Conservation (phyloP, 2,113 vertebrate genomes). For the Andinoacara biseriatus region DNA sequence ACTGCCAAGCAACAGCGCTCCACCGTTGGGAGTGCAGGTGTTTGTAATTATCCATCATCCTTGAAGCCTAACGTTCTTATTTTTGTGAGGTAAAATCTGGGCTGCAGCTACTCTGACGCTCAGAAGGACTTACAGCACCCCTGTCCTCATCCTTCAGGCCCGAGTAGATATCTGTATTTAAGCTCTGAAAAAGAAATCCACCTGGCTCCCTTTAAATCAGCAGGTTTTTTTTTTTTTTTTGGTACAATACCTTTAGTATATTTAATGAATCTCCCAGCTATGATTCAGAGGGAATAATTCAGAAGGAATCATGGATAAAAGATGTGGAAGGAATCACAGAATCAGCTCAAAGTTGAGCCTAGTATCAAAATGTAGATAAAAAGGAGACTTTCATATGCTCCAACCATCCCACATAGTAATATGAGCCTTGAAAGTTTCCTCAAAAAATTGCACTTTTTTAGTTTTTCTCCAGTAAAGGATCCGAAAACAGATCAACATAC, state of each 20-base stretch:
- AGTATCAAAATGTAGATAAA: not conserved
- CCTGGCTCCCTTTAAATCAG: not conserved
- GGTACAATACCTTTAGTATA: not conserved
- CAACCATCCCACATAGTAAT: not conserved
- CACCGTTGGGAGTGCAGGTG: slow-evolving; percentile 50
- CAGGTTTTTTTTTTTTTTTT: not conserved
- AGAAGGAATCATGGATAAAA: not conserved
- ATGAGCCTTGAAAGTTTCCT: not conserved
- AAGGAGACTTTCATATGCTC: not conserved
- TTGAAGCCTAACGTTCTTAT: slow-evolving; percentile 20
- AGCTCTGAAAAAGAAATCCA: not conserved
- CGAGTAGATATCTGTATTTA: not conserved
- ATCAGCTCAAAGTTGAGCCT: not conserved
- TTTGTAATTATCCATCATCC: slow-evolving; percentile 43
- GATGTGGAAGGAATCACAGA: not conserved
- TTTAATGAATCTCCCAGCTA: not conserved
- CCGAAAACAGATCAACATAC: not conserved
- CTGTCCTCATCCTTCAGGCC: not conserved
- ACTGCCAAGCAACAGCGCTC: slow-evolving; percentile 45
- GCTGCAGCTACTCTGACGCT: not conserved
- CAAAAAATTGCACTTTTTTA: not conserved
- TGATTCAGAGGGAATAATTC: not conserved
- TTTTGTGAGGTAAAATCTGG: not conserved
- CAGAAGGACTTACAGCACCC: not conserved
- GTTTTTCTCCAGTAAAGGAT: not conserved